These are phyloP conservation scores for Cremastinae sp. DNA, from an alignment of 2,888 invertebrate species.

Conservation along the genomic window DNA sequence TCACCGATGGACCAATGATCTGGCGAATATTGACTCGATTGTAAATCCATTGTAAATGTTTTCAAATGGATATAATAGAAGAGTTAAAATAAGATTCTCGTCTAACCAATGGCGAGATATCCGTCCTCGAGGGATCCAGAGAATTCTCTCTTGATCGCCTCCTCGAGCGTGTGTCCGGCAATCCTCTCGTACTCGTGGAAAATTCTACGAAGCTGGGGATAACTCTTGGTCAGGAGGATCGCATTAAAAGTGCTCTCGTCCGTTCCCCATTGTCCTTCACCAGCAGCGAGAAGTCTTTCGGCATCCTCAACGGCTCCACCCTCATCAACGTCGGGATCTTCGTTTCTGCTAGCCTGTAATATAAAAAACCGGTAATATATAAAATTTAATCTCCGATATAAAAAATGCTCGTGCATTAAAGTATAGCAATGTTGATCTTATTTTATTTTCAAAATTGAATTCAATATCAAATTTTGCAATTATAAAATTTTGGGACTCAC, in stretches of 20 bases:
- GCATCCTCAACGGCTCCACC: conserved; percentile 90
- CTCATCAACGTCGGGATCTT: conserved; percentile 87
- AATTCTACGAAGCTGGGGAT: conserved; percentile 84
- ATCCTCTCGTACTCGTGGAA: conserved; percentile 88
- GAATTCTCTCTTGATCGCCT: conserved; percentile 91
- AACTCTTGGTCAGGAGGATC: conserved; percentile 90
- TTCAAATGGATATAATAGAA: background rate
- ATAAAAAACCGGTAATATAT: too few relatives aligned
- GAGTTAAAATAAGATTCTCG: background rate
- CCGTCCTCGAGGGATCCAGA: conserved; percentile 89
- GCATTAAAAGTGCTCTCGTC: conserved; percentile 94
- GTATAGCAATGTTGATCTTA: too few relatives aligned
- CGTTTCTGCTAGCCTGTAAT: conserved; percentile 86
- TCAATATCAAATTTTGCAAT: background rate
- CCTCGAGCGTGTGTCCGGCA: conserved; percentile 90
- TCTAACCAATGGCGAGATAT: conserved; percentile 87
- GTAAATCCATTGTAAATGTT: background rate
- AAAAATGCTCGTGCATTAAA: too few relatives aligned
- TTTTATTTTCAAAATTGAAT: too few relatives aligned
- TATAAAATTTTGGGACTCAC: conserved; percentile 64
- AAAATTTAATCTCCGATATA: too few relatives aligned
- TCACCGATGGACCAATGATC: conserved; percentile 43
- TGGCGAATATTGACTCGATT: background rate
- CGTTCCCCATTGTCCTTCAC: conserved; percentile 87
- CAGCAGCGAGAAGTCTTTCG: conserved; percentile 88